Conservation (phyloP, 2,888 invertebrate genomes). For the Hymenopus coronatus region DNA sequence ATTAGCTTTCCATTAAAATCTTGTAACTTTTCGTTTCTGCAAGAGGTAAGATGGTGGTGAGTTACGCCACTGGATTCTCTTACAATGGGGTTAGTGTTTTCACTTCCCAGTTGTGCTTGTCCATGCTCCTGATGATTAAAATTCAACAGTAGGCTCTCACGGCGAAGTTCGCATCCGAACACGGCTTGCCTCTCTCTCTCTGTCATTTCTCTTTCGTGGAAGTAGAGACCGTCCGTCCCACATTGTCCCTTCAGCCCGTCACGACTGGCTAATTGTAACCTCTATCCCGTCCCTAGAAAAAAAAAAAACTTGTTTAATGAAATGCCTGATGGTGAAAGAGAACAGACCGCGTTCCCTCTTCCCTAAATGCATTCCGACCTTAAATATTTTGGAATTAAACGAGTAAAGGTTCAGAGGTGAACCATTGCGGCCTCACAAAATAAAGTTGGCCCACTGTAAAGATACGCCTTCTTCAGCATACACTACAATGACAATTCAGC, state of each 20-base stretch:
- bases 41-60: background rate
- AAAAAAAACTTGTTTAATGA: slow-evolving; percentile 14
- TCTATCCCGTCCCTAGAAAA: background rate
- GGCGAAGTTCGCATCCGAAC: background rate
- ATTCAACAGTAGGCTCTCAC: slow-evolving; percentile 11
- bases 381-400: background rate
- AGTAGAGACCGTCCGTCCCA: too few species aligned
- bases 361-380: background rate
- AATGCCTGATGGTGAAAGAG: slow-evolving; percentile 15
- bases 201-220: background rate
- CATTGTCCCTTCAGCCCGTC: background rate
- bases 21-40: too few species aligned
- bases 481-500: too few species aligned
- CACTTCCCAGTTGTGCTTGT: slow-evolving; percentile 3
- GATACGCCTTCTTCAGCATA: too few species aligned
- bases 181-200: background rate
- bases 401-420: background rate
- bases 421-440: background rate
- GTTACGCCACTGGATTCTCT: background rate
- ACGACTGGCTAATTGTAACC: slow-evolving; percentile 5
- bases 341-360: background rate
- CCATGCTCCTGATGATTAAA: slow-evolving; percentile 14
- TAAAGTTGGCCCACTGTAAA: too few species aligned
- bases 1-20: too few species aligned
- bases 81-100: background rate